Base-by-base conservation (phyloP, 2,797 vertebrate genomes). In the Nannoperca australis region DNA sequence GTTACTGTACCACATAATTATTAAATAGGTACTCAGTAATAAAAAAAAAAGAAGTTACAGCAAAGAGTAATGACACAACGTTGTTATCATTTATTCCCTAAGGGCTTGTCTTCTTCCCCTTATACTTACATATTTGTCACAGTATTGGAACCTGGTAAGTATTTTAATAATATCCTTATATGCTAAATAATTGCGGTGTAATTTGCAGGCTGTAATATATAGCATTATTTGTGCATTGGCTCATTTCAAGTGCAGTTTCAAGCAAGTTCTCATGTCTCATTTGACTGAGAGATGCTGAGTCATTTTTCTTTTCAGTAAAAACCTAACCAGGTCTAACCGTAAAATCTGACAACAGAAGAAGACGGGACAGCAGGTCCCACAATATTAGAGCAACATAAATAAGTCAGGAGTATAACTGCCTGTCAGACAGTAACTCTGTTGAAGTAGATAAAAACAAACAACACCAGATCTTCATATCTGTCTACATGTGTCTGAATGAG, bases 331-430 rank as follows among this genome's bases (percentile, higher is more conserved):
- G 24, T 38, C 5, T 24, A 50, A 60, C 30, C 3, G 36, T 74
- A 47, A 56, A 56, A 58, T 59, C 22, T 66, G 70, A 72, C 50
- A 59, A 58, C 9, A 60, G 65, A 51, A 69, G 58, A 72, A 70
- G 80, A 86, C 42, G 45, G 40, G 51, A 78, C 82, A 44, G 75
- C 50, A 71, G 72, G 42, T 45, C 62, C 51, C 67, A 74, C 82
- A 78, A 83, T 79, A 85, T 42, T 58, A 85, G 60, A 56, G 36
- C 62, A 44, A 38, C 72, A 89, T 89, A 34, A 88, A 92, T 88
- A 85, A 88, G 15, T 84, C 47, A 91, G 45, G 7, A 44, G 42
- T 45, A 1, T 49, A 68, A 62, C 79, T 83, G 51, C 55, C 70
- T 80, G 54, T 87, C 76, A 83, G 82, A 74, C 50, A 77, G 72